Base-by-base conservation (phyloP, 2,797 vertebrate species). In the Craterocephalus amniculus region DNA sequence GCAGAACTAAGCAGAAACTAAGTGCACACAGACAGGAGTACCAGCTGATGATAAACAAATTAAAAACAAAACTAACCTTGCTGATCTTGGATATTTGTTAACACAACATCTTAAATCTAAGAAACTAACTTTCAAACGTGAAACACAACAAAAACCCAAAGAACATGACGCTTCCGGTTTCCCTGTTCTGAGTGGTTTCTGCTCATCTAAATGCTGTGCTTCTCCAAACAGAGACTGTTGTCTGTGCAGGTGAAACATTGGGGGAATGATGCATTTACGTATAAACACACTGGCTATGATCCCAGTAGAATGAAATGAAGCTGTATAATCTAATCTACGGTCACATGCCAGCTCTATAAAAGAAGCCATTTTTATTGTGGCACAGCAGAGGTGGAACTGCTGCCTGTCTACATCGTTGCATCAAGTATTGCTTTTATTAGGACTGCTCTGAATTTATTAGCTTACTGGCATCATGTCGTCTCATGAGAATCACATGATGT, bases 241-340 rank as follows among this genome's bases (percentile, higher is more conserved):
- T 40, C 38, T 18, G 6, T 40, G 14, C 38, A 40, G 13, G 38
- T 40, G 38, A 40, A 40, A 51, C 48, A 63, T 38, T 22, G 2
- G 73, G 73, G 69, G 72, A 78, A 72, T 55, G 65, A 14, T 54
- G 71, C 74, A 76, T 72, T 87, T 79, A 32, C 67, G 86, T 74
- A 87, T 85, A 80, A 91, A 89, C 76, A 77, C 32, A 56, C 27
- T 55, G 58, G 82, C 89, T 88, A 78, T 85, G 72, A 74, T 81
- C 67, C 71, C 62, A 76, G 69, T 49, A 74, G 72, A 84, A 84
- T 67, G 59, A 73, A 77, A 86, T 75, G 69, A 78, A 78, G 56
- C 72, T 69, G 66, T 65, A 40, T 88, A 82, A 89, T 87, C 72
- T 74, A 70, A 89, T 89, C 69, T 68, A 35, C 40, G 43, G 66